These are phyloP conservation scores for Mormyrus hasselquistii DNA, from an alignment of 2,797 vertebrate genomes.

Conservation along the genomic window DNA sequence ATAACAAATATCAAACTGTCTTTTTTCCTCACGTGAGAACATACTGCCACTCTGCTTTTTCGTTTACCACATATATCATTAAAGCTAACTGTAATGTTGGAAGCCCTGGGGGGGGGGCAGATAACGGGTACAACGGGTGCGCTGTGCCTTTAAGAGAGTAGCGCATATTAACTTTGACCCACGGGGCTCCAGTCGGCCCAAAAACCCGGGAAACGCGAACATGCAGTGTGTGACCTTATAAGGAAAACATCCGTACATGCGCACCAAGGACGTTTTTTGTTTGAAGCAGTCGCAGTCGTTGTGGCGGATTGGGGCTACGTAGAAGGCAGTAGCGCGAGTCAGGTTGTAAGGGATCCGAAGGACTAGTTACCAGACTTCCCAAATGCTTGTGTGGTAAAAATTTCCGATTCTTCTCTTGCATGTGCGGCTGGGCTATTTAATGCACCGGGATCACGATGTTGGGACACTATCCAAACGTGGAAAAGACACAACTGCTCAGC, in stretches of 20 bases:
- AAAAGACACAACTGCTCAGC: slow-evolving; percentile 79
- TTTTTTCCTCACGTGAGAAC: not conserved
- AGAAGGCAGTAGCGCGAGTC: slow-evolving; percentile 50
- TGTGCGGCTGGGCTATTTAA: slow-evolving; percentile 34
- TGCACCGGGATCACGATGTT: slow-evolving; percentile 68
- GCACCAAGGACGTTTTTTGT: slow-evolving; percentile 59
- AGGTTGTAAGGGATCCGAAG: not conserved
- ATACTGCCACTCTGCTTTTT: not conserved
- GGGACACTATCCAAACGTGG: slow-evolving; percentile 62
- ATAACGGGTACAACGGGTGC: not conserved
- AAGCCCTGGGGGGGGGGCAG: not conserved
- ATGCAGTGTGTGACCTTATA: not conserved
- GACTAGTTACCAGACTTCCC: slow-evolving; percentile 29
- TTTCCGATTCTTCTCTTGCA: not conserved
- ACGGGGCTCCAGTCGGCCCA: slow-evolving; percentile 11
- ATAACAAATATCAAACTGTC: not conserved
- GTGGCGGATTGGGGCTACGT: slow-evolving; percentile 50
- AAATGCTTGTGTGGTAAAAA: slow-evolving; percentile 20
- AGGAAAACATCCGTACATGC: slow-evolving; percentile 58
- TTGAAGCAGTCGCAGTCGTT: slow-evolving; percentile 60
- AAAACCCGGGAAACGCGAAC: slow-evolving; percentile 26
- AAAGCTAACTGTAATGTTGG: not conserved
- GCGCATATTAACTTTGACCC: slow-evolving; percentile 5
- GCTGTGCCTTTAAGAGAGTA: not conserved
- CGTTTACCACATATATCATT: not conserved